phyloP scores from a whole-genome alignment of 2,888 invertebrate genomes.

The Leucozona laternaria region DNA sequence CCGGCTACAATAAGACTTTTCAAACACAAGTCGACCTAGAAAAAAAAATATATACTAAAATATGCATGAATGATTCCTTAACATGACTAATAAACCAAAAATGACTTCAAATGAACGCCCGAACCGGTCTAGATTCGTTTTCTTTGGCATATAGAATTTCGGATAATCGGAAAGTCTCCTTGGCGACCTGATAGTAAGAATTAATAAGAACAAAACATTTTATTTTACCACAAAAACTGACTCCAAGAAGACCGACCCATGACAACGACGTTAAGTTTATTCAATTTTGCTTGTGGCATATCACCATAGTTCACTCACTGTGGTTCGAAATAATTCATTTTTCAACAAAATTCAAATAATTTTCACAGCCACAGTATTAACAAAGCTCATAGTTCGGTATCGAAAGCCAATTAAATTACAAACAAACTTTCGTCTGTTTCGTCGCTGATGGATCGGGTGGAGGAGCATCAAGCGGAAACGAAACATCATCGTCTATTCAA shows the following conservation, averaged over 20 bases:
- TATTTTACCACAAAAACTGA: neutral
- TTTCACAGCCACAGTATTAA: constrained; percentile 13
- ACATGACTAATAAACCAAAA: constrained; percentile 5
- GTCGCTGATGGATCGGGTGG: neutral
- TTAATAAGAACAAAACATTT: neutral
- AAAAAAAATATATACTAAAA: neutral
- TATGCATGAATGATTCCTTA: neutral
- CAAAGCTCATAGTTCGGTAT: constrained; percentile 28
- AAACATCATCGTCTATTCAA: constrained; percentile 2
- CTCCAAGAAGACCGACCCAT: neutral
- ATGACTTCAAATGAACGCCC: neutral
- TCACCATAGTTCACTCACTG: neutral
- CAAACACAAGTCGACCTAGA: neutral
- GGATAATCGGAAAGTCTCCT: neutral
- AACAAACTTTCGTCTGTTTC: constrained; percentile 8
- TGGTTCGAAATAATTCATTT: constrained; percentile 37
- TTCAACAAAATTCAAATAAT: constrained; percentile 60
- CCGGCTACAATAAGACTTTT: neutral
- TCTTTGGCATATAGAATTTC: neutral
- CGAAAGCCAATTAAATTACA: constrained; percentile 41
- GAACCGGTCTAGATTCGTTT: neutral
- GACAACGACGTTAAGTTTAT: neutral
- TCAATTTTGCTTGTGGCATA: neutral
- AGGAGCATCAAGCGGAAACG: neutral
- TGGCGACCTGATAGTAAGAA: neutral